Conservation (phyloP, 64 coral and sea anemone genomes). For the Pachyseris speciosa region DNA sequence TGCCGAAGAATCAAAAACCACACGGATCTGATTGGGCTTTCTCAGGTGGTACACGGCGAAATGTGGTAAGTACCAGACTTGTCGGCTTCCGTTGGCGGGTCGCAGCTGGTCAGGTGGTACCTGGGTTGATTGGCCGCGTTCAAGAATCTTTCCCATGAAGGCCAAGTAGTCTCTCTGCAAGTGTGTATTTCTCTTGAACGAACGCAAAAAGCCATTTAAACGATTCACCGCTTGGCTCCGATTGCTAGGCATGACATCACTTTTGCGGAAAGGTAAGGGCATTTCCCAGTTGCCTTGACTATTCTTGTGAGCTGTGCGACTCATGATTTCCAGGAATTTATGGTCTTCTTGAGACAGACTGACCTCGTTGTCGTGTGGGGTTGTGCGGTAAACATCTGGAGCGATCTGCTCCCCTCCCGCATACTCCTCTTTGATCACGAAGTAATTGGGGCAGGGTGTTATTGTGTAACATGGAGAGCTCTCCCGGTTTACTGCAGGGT, state of each 20-base stretch:
- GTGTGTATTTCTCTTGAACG: conserved; percentile 2
- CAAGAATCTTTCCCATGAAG: conserved; percentile 21
- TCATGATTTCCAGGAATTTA: background rate
- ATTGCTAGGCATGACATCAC: conserved; percentile 14
- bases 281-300: conserved; percentile 38
- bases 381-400: conserved; percentile 15
- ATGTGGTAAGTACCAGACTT: conserved; percentile 1
- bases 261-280: conserved; percentile 26
- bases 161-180: background rate
- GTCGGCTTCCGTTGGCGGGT: background rate
- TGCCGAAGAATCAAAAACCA: conserved; percentile 20
- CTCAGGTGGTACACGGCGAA: conserved; percentile 38
- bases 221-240: conserved; percentile 18
- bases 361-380: background rate
- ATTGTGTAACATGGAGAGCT: background rate
- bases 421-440: background rate
- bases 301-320: conserved; percentile 1
- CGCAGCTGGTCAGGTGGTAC: background rate
- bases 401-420: background rate
- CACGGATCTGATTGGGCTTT: conserved; percentile 29
- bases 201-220: background rate
- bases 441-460: conserved; percentile 40
- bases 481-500: background rate
- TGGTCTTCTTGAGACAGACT: background rate
- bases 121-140: background rate